A percentile compares a stretch with the other conserved stretches of the same genome.
These are phyloP conservation scores for Heterodera filipjevi DNA, from an alignment of 2,888 invertebrate genomes.

Conservation along the genomic window DNA sequence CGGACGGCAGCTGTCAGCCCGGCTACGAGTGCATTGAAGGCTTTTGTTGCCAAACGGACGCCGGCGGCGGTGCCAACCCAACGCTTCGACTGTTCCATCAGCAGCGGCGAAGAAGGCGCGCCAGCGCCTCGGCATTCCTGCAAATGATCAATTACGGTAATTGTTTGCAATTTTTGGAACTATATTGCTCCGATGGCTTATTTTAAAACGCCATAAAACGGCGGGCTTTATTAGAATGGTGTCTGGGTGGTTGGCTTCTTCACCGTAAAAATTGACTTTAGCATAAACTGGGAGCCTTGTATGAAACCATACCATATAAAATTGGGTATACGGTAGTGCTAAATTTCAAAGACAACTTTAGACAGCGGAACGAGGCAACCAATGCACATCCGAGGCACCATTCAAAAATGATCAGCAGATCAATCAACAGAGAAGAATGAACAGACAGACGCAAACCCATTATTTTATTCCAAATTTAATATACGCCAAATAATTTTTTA, in stretches of 20 bases:
- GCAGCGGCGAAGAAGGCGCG: neutral
- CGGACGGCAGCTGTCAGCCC: constrained; percentile 52
- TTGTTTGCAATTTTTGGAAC: neutral
- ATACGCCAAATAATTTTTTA: constrained; percentile 1
- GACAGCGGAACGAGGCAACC: too few relatives aligned
- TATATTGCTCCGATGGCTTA: too few relatives aligned
- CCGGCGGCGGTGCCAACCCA: neutral
- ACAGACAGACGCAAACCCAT: neutral
- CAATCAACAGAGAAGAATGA: too few relatives aligned
- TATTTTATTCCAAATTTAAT: neutral
- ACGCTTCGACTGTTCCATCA: neutral
- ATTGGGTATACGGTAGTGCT: too few relatives aligned
- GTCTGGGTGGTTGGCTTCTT: too few relatives aligned
- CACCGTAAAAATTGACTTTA: too few relatives aligned
- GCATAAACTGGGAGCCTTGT: too few relatives aligned
- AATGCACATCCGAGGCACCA: neutral
- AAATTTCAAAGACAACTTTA: too few relatives aligned
- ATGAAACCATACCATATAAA: too few relatives aligned
- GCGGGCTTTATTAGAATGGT: too few relatives aligned
- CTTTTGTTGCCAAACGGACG: constrained; percentile 28
- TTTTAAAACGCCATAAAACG: too few relatives aligned
- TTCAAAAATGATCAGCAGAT: neutral
- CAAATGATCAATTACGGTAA: constrained; percentile 8
- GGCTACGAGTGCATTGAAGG: constrained; percentile 47
- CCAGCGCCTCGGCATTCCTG: constrained; percentile 23